These are phyloP conservation scores for Gambusia yucatana DNA, from an alignment of 2,797 vertebrate species.

Conservation along the genomic window DNA sequence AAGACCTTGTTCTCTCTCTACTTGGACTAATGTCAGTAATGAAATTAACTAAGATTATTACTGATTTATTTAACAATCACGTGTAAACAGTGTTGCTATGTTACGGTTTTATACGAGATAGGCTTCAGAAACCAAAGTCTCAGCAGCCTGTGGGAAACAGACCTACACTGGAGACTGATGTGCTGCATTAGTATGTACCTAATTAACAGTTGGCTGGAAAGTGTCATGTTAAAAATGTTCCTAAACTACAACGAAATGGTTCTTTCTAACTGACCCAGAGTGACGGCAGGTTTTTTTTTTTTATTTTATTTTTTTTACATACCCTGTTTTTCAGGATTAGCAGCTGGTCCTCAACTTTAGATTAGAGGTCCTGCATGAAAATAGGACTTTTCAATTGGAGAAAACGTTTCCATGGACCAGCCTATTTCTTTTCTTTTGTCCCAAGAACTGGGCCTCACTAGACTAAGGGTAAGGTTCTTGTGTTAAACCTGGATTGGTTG, in stretches of 20 bases:
- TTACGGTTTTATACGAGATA: neutral
- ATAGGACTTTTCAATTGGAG: neutral
- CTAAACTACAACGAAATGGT: neutral
- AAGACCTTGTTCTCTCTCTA: neutral
- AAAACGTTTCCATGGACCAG: neutral
- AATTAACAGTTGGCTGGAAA: neutral
- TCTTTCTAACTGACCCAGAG: neutral
- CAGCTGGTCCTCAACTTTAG: neutral
- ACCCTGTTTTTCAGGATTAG: neutral
- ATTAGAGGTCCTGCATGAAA: neutral
- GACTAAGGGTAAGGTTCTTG: neutral
- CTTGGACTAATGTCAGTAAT: neutral
- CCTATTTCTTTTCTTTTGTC: neutral
- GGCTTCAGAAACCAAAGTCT: neutral
- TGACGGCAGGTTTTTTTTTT: neutral
- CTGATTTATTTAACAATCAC: neutral
- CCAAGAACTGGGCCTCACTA: neutral
- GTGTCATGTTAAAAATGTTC: neutral
- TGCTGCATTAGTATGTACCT: neutral
- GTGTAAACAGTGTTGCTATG: neutral
- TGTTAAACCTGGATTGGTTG: neutral
- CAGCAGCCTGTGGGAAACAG: neutral
- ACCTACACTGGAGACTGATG: neutral
- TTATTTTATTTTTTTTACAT: neutral
- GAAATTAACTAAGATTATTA: neutral